Conservation (phyloP, 2,113 vertebrate species). For the Crotalus horridus region DNA sequence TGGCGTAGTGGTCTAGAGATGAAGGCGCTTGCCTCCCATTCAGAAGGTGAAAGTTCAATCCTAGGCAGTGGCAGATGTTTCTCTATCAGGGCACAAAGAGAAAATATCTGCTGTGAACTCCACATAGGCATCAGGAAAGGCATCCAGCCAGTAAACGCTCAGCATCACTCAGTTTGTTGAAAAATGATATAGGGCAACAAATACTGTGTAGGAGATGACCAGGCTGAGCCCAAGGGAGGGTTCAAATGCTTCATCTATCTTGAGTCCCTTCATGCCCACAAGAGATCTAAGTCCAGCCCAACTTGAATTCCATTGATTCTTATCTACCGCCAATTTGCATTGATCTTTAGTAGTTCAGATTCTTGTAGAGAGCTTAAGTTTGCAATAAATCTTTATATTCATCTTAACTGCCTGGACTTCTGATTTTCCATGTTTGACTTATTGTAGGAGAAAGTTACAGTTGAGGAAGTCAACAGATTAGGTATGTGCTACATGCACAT, state of each 20-base stretch:
- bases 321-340: background rate
- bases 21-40: background rate
- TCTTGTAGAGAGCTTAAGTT: background rate
- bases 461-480: background rate
- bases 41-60: background rate
- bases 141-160: background rate
- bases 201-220: background rate
- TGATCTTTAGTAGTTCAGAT: background rate
- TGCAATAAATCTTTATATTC: background rate
- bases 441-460: background rate
- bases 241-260: background rate
- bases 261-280: background rate
- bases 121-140: background rate
- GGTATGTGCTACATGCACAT: background rate
- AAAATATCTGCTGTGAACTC: background rate
- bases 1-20: background rate
- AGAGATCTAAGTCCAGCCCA: background rate
- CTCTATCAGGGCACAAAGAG: background rate
- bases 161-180: background rate
- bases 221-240: background rate
- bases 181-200: background rate
- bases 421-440: background rate
- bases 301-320: background rate
- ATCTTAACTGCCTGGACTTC: background rate
- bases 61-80: background rate